A percentile compares a stretch with the other conserved stretches of the same genome.
Evolutionary conservation across 2,113 vertebrate species (phyloP).

Genomic region (Stictonetta naevosa): DNA sequence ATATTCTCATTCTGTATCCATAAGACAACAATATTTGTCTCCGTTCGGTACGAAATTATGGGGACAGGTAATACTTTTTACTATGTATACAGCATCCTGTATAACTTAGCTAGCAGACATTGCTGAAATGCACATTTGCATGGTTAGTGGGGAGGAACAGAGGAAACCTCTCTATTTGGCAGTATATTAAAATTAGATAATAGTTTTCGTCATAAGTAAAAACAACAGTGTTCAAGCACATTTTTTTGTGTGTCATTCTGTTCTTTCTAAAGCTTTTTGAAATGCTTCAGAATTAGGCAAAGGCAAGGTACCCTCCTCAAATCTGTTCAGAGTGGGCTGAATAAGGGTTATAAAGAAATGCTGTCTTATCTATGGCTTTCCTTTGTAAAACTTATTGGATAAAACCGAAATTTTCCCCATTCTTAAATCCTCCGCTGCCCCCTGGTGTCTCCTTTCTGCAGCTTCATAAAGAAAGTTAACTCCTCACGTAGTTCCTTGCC

Average conservation of each 20-base stretch:
- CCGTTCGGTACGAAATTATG: not conserved
- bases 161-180: not conserved
- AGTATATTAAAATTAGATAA: not conserved
- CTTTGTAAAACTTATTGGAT: not conserved
- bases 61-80: not conserved
- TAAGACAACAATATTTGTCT: not conserved
- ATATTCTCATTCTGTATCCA: not conserved
- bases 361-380: not conserved
- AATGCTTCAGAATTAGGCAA: not conserved
- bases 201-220: not conserved
- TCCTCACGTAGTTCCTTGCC: not conserved
- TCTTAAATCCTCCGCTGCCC: not conserved
- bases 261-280: not conserved
- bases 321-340: not conserved
- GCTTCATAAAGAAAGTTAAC: not conserved
- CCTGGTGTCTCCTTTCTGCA: not conserved
- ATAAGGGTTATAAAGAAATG: not conserved
- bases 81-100: not conserved
- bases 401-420: not conserved
- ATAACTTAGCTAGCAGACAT: not conserved
- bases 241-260: not conserved
- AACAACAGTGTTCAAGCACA: not conserved
- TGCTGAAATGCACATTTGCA: not conserved
- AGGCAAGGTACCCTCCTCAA: not conserved
- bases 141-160: not conserved